Conservation (phyloP, 2,888 invertebrate genomes). For the Thera obeliscata region DNA sequence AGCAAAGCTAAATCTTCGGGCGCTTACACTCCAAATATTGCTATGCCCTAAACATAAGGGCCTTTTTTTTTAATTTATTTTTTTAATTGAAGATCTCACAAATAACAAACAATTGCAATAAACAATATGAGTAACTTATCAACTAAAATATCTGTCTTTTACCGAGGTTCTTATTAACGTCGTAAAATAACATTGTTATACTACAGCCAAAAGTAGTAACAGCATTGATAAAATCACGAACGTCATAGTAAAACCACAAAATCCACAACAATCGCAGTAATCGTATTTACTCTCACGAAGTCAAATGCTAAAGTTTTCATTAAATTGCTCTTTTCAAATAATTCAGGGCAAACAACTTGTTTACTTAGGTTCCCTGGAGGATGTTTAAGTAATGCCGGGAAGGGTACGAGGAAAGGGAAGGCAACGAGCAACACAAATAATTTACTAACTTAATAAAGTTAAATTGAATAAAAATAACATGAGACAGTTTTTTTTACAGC, state of each 20-base stretch:
- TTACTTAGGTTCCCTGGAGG: slow-evolving; percentile 40
- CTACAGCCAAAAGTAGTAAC: slow-evolving; percentile 11
- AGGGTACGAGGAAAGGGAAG: slow-evolving; percentile 4
- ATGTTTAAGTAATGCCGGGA: slow-evolving; percentile 16
- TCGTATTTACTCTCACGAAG: slow-evolving; percentile 36
- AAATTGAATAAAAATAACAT: not conserved
- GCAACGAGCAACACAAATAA: slow-evolving; percentile 11
- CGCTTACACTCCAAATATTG: too few species aligned
- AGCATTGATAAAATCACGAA: slow-evolving; percentile 12
- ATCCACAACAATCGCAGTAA: slow-evolving; percentile 27
- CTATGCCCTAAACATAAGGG: too few species aligned
- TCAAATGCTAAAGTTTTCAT: slow-evolving; percentile 42
- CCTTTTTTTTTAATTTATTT: too few species aligned
- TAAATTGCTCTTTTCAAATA: slow-evolving; percentile 45
- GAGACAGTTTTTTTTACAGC: not conserved
- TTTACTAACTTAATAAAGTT: not conserved
- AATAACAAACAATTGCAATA: too few species aligned
- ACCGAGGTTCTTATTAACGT: too few species aligned
- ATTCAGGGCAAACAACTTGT: slow-evolving; percentile 43
- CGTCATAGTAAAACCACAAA: slow-evolving; percentile 23
- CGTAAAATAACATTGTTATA: not conserved
- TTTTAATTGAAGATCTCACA: too few species aligned
- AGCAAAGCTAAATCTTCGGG: too few species aligned
- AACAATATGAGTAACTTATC: too few species aligned
- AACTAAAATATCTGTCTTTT: too few species aligned